Base-by-base conservation (phyloP, 2,113 vertebrate genomes). In the Diglossa brunneiventris region DNA sequence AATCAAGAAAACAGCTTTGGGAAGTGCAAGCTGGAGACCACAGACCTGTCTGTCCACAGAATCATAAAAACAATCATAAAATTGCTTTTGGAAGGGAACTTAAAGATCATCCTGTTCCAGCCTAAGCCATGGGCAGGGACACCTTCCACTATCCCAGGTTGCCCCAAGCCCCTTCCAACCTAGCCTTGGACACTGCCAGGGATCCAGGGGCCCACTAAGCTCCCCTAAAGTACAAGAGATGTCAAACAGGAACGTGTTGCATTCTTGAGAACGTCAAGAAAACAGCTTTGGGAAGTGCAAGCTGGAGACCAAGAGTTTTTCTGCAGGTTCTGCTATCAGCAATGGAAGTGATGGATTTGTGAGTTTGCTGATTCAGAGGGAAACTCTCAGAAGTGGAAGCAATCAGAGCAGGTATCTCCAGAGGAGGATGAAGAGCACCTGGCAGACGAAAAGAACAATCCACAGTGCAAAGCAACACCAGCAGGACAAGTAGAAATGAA, bases 241-340 rank as follows among this genome's bases (percentile, higher is more conserved):
- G 13, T 7, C 42, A 62, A 64, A 69, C 0, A 1, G 50, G 35
- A 84, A 47, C 0, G 0, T 17, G 16, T 9, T 47, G 42, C 7
- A 4, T 28, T 53, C 66, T 28, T n/a, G 18, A 61, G 66, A 70
- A 85, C 28, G 46, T 37, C 44, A 89, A 46, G 49, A 59, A 13
- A 77, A 30, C 3, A 53, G 59, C 14, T 73, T 56, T 83, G 42
- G 28, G 47, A 87, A 81, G 39, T 3, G 9, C 31, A 70, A 53
- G 50, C 6, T 81, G 64, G 13, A 81, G 23, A 74, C 27, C 12
- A 55, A 33, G 20, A 46, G 27, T 3, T 61, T 68, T 41, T 49
- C 69, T 79, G 15, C 41, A 76, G 15, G n/a, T 66, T 86, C 59
- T 70, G 24, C 17, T 39, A 47, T 6, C 35, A 64, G 44, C 10